Evolutionary conservation across 2,797 vertebrate genomes (phyloP), one percentile per base, ranked within the genome.

Genomic region (Acanthurus tractus): DNA sequence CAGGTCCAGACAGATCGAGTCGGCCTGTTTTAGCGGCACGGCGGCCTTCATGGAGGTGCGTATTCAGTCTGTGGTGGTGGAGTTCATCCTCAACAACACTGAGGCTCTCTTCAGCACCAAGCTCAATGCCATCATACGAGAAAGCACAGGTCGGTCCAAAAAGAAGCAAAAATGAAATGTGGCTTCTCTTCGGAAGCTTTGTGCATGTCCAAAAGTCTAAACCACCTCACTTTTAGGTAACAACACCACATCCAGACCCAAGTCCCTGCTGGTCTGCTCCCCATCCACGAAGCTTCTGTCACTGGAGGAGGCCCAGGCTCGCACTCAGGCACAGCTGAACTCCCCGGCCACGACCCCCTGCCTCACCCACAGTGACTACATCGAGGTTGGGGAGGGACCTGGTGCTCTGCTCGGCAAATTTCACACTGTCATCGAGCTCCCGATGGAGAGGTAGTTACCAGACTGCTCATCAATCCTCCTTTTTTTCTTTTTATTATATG

Each of bases 1-100:
- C 91, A 99, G 98, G 86, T 99, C 98, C 59, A 98, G 95, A 92
- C 98, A 99, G 95, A 99, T 99, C 3, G 98, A 99, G 90, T 99
- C 98, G 0, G 97, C 98, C 65, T 99, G 98, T 81, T 99, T 99
- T 89, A 98, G 98, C 0, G 98, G 98, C 36, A 98, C 98, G 0
- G 97, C 98, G 0, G 98, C 98, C 0, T 99, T 99, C 90, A 99
- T 99, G 98, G 98, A 99, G 89, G 98, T 99, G 74, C 95, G 98
- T 0, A 99, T 99, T 88, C 98, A 99, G 94, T 99, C 98, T 0
- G 98, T 99, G 48, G 98, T 99, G 23, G 98, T 99, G 82, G 98
- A 99, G 83, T 99, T 99, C 92, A 99, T 99, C 83, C 94, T 99
- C 67, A 99, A 99, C 90, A 97, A 99, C 1, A 98, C 98, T 0